Evolutionary conservation across 2,797 vertebrate genomes (phyloP), one percentile per base, ranked within the genome.

Genomic region (Perodicticus potto): DNA sequence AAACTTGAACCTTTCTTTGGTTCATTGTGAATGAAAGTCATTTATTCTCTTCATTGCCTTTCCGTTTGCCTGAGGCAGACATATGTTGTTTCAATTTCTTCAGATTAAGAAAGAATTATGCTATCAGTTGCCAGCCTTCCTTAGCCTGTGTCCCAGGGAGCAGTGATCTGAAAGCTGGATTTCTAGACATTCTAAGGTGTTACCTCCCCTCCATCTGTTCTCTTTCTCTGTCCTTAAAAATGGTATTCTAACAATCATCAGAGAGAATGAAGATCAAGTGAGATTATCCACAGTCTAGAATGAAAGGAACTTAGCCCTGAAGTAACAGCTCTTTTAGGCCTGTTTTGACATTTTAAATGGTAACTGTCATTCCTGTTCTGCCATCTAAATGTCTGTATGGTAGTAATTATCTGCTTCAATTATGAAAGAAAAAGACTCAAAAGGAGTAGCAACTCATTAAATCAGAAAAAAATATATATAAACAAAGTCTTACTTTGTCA

Each of bases 381-480:
- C 27, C 55, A 43, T 86, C 82, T 65, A 73, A 65, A 86, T 81
- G 37, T 57, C 65, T 80, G 69, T n/a, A 63, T 34, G 55, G n/a
- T 40, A 61, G 40, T 69, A 29, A 86, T 94, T 89, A 78, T 29
- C 34, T 86, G 34, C 25, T 72, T 94, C 91, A 77, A 87, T 78
- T 69, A 92, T 81, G 40, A 94, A 74, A 91, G 49, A 27, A 76
- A 94, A 80, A n/a, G 1, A 78, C 10, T 59, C 20, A 2, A 84
- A 91, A 91, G 32, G 5, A 89, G 55, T 37, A 89, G 20, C 7
- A 67, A 74, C 83, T 80, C 72, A 76, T 25, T 17, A 90, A 94
- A 92, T 22, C 1, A 57, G 43, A 12, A 40, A 40, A 40, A 32
- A n/a, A 61, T 70, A 45, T 10, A 25, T 5, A 61, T 5, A 40